phyloP scores from a whole-genome alignment of 2,888 invertebrate species.

The Drosophila aldrichi region DNA sequence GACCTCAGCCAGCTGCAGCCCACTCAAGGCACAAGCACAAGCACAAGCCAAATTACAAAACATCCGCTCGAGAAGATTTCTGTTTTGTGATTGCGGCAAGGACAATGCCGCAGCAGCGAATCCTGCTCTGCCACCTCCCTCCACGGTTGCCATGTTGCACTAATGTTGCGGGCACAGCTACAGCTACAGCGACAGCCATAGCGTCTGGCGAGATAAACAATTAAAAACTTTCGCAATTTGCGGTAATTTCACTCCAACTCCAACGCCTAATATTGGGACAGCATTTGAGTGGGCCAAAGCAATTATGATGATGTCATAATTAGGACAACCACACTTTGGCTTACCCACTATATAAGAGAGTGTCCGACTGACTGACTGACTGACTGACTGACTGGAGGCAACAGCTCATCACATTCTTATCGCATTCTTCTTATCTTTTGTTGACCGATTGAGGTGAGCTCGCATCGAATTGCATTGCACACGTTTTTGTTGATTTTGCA shows the following conservation, averaged over 20 bases:
- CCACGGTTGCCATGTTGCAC: constrained; percentile 66
- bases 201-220: constrained; percentile 74
- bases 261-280: constrained; percentile 8
- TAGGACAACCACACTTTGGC: constrained; percentile 7
- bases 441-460: constrained; percentile 23
- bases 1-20: constrained; percentile 58
- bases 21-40: constrained; percentile 51
- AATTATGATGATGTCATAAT: constrained; percentile 56
- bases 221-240: constrained; percentile 82
- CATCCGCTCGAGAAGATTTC: constrained; percentile 75
- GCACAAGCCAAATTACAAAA: constrained; percentile 62
- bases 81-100: constrained; percentile 75
- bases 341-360: constrained; percentile 1
- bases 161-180: constrained; percentile 67
- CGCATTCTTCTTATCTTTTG: constrained; percentile 35
- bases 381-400: constrained; percentile 4
- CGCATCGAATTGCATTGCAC: constrained; percentile 31
- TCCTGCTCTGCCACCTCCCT: not conserved
- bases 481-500: constrained; percentile 67
- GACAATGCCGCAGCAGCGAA: constrained; percentile 51
- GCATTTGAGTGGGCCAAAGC: constrained; percentile 11
- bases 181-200: constrained; percentile 11
- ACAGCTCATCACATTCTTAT: constrained; percentile 20
- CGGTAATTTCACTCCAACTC: constrained; percentile 71
- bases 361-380: constrained; percentile 6